Evolutionary conservation across 1,140 invertebrate species (phyloP).

Genomic region (Oreohelix idahoensis): DNA sequence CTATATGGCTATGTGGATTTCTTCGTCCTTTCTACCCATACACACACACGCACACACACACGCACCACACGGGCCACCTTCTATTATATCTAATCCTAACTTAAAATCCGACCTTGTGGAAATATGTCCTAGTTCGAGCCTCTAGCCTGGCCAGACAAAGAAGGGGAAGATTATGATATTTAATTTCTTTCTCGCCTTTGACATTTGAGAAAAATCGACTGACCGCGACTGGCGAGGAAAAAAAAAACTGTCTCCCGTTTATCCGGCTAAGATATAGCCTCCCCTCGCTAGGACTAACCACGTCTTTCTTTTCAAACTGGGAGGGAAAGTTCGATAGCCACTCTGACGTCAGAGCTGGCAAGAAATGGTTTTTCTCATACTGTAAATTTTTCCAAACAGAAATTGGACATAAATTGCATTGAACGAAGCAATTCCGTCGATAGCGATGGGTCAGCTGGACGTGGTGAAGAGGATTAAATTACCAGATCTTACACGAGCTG

Average conservation of each 20-base stretch:
- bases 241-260: not conserved
- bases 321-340: not conserved
- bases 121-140: not conserved
- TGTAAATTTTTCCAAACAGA: constrained; percentile 4
- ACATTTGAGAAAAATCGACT: not conserved
- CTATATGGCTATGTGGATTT: no score
- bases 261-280: constrained; percentile 17
- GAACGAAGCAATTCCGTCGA: constrained; percentile 18
- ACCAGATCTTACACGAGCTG: not conserved
- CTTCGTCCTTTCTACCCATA: no score
- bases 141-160: not conserved
- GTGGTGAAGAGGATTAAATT: constrained; percentile 2
- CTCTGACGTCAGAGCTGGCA: constrained; percentile 1
- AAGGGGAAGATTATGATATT: not conserved
- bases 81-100: no score
- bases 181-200: not conserved
- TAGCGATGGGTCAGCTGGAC: not conserved
- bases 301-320: not conserved
- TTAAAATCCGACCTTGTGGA: no score
- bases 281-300: not conserved
- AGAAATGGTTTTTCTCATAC: not conserved
- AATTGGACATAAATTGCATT: constrained; percentile 25
- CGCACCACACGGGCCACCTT: no score
- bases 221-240: not conserved
- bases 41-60: no score